phyloP scores from a whole-genome alignment of 2,888 invertebrate species.

The Athetis lepigone region DNA sequence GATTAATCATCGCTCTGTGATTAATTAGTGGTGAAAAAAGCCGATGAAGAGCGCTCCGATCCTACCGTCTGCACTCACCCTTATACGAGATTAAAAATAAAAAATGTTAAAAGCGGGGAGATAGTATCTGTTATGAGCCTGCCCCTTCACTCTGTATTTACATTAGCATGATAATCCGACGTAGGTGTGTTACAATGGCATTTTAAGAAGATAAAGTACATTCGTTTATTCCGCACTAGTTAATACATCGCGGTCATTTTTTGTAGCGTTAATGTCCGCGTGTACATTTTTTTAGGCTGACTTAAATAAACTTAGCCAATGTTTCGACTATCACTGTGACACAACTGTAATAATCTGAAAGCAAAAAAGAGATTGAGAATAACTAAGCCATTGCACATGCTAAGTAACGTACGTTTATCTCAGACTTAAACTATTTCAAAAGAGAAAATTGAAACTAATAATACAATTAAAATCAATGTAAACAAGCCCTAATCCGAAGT shows the following conservation, averaged over 20 bases:
- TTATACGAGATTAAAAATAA: conserved; percentile 70
- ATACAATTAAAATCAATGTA: conserved; percentile 13
- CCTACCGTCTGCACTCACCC: conserved; percentile 69
- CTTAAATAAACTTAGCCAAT: no score
- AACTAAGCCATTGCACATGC: no score
- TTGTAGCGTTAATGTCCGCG: conserved; percentile 4
- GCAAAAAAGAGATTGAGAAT: no score
- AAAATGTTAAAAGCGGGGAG: conserved; percentile 58
- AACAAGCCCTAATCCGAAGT: conserved; percentile 17
- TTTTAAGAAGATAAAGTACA: conserved; percentile 43
- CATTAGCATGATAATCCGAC: conserved; percentile 56
- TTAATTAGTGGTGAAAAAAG: conserved; percentile 82
- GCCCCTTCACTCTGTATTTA: conserved; percentile 68
- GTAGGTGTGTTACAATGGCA: conserved; percentile 53
- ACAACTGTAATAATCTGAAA: no score
- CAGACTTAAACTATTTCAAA: no score
- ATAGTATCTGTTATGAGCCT: conserved; percentile 67
- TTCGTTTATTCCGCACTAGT: conserved; percentile 42
- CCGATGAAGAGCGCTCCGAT: conserved; percentile 76
- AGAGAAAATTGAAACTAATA: no score
- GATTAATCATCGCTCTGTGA: conserved; percentile 86
- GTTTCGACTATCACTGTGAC: no score
- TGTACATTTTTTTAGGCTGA: no score
- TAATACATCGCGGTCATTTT: conserved; percentile 37
- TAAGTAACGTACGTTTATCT: no score